Evolutionary conservation across 2,797 vertebrate species (phyloP).

Genomic region (Oreochromis mossambicus): DNA sequence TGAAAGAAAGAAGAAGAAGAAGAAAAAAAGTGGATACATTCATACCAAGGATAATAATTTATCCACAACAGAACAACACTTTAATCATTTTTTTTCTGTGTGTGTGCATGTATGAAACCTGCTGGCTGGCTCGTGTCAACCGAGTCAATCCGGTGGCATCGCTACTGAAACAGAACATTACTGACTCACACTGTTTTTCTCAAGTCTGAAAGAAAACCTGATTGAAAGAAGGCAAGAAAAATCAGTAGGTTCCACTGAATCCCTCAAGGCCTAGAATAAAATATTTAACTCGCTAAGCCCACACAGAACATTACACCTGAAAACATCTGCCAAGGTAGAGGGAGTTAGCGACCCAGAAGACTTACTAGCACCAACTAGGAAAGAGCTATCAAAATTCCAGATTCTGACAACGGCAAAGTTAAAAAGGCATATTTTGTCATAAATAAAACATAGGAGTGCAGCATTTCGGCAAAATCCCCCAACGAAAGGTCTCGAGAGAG

Average conservation of each 20-base stretch:
- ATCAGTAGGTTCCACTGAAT: conserved; percentile 42
- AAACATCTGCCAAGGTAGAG: conserved; percentile 66
- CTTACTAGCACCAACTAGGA: conserved; percentile 44
- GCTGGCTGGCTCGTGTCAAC: conserved; percentile 4
- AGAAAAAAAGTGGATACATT: neutral
- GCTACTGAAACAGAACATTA: conserved; percentile 14
- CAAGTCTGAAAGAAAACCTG: conserved; percentile 32
- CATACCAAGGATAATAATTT: conserved; percentile 1
- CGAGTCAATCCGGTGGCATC: conserved; percentile 24
- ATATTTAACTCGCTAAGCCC: conserved; percentile 60
- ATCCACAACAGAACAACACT: conserved; percentile 12
- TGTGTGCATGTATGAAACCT: neutral
- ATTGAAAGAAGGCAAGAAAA: conserved; percentile 35
- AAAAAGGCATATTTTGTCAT: conserved; percentile 76
- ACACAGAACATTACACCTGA: conserved; percentile 64
- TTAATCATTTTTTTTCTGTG: conserved; percentile 2
- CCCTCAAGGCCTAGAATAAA: conserved; percentile 46
- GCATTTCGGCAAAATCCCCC: conserved; percentile 69
- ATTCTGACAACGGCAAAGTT: conserved; percentile 66
- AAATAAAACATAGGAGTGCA: conserved; percentile 79
- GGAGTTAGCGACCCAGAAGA: conserved; percentile 59
- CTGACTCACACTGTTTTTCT: conserved; percentile 16
- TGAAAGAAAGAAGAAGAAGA: conserved; percentile 2
- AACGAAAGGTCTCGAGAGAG: conserved; percentile 65
- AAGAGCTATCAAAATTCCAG: conserved; percentile 59